phyloP scores from a whole-genome alignment of 2,797 vertebrate genomes.

The Channa striata region DNA sequence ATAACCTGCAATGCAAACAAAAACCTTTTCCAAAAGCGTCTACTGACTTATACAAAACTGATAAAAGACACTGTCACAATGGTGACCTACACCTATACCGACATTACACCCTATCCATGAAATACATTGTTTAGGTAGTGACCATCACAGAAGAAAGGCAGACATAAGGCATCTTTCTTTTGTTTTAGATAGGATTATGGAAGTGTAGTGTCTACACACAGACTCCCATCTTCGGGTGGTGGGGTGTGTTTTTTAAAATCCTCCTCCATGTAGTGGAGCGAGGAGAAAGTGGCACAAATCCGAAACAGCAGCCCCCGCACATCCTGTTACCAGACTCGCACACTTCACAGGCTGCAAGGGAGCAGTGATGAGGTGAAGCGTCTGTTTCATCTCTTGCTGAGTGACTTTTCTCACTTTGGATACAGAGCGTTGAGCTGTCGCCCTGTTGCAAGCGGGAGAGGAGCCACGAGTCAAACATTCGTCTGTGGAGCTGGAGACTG shows the following conservation, averaged over 20 bases:
- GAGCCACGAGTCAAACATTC: slow-evolving; percentile 42
- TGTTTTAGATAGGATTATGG: slow-evolving; percentile 44
- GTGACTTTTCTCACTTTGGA: slow-evolving; percentile 39
- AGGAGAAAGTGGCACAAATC: slow-evolving; percentile 34
- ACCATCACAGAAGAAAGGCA: slow-evolving; percentile 11
- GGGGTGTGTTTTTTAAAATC: slow-evolving; percentile 46
- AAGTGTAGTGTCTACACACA: slow-evolving; percentile 28
- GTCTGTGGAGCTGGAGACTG: slow-evolving; percentile 17
- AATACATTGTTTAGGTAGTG: slow-evolving; percentile 37
- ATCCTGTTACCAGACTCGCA: slow-evolving; percentile 41
- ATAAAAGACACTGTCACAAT: too few relatives aligned
- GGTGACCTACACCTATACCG: too few relatives aligned
- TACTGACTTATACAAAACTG: too few relatives aligned
- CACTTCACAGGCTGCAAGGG: slow-evolving; percentile 31
- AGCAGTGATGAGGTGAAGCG: slow-evolving; percentile 38
- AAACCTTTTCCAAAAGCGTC: too few relatives aligned
- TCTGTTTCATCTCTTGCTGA: slow-evolving; percentile 50
- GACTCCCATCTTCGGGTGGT: slow-evolving; percentile 52
- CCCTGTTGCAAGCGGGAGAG: slow-evolving; percentile 26
- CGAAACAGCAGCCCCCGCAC: slow-evolving; percentile 44
- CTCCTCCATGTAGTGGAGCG: slow-evolving; percentile 30
- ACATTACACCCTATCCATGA: neutral
- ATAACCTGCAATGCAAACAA: too few relatives aligned
- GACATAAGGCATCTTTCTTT: slow-evolving; percentile 9
- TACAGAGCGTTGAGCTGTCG: slow-evolving; percentile 32